These are phyloP conservation scores for Nomada goodeniana DNA, from an alignment of 2,888 invertebrate genomes.

Conservation along the genomic window DNA sequence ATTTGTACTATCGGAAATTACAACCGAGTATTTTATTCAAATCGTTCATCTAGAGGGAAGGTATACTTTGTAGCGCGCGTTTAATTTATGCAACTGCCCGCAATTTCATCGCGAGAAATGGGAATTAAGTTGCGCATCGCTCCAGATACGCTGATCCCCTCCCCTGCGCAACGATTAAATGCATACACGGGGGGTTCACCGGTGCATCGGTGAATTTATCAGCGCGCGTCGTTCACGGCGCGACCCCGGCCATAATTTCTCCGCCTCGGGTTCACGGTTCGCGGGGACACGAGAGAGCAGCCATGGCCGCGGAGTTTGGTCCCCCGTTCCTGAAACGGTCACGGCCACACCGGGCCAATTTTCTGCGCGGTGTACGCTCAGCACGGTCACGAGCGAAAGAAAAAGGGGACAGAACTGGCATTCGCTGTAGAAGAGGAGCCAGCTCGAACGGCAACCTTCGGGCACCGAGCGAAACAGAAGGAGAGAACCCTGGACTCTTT, in stretches of 20 bases:
- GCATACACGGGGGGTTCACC: conserved; percentile 54
- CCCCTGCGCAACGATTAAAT: conserved; percentile 59
- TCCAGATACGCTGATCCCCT: conserved; percentile 61
- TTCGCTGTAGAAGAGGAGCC: neutral
- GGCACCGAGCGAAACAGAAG: neutral
- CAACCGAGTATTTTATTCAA: no score
- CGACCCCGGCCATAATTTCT: conserved; percentile 59
- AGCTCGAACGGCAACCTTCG: neutral
- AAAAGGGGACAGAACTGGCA: neutral
- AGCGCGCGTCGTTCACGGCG: conserved; percentile 55
- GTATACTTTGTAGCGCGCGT: neutral
- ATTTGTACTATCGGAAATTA: no score
- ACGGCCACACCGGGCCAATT: conserved; percentile 43
- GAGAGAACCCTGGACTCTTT: neutral
- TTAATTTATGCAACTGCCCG: no score
- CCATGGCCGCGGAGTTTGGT: neutral
- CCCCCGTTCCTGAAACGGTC: conserved; percentile 23
- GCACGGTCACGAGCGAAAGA: conserved; percentile 24
- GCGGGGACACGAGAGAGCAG: conserved; percentile 17
- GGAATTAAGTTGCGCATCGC: conserved; percentile 64
- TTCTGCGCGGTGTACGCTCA: conserved; percentile 28
- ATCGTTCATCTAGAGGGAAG: neutral
- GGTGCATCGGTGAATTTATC: conserved; percentile 66
- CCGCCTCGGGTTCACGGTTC: conserved; percentile 49
- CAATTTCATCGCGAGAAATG: conserved; percentile 34